Evolutionary conservation across 2,113 vertebrate genomes (phyloP), one percentile per base, ranked within the genome.

Genomic region (Capreolus pygargus): DNA sequence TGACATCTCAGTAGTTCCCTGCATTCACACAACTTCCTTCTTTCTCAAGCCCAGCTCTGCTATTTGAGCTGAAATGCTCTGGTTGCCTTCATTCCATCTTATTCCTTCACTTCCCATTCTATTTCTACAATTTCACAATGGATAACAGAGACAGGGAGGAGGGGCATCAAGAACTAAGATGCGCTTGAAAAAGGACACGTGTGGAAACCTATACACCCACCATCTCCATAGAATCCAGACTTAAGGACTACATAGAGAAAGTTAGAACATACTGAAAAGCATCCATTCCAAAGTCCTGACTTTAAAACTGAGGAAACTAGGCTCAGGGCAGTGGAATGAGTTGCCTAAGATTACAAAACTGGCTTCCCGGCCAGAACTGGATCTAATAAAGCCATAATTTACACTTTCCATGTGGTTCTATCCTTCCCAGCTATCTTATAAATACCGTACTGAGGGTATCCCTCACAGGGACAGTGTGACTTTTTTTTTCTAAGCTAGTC

Each of bases 31-130:
- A 74, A 79, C 2, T 52, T 86, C 55, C 86, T 43, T 52, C n/a
- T 25, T 43, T 95, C 87, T 45, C 50, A 97, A 94, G 47, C 30
- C 57, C 89, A 86, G 85, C 3, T 92, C 83, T 94, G 50, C 90
- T 54, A 78, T 88, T 39, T 6, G 92, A 92, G 92, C 12, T 94
- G 94, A 17, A 43, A 96, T 88, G 4, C 97, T 87, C 11, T 6
- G 89, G 52, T 84, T 25, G 78, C 39, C 74, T 45, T 64, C 45
- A 30, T 23, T 82, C n/a, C 13, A 2, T 7, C 3, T 86, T 17
- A 55, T 28, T 88, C 64, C 58, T 81, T 84, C 52, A 25, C 16
- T 57, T 21, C 19, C 7, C 67, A 3, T 64, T 39, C 50, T 47
- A 43, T 33, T 86, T 83, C 64, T 60, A 84, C 33, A 64, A 16